These are phyloP conservation scores for Elachura formosa DNA, from an alignment of 2,113 vertebrate species.

Conservation along the genomic window DNA sequence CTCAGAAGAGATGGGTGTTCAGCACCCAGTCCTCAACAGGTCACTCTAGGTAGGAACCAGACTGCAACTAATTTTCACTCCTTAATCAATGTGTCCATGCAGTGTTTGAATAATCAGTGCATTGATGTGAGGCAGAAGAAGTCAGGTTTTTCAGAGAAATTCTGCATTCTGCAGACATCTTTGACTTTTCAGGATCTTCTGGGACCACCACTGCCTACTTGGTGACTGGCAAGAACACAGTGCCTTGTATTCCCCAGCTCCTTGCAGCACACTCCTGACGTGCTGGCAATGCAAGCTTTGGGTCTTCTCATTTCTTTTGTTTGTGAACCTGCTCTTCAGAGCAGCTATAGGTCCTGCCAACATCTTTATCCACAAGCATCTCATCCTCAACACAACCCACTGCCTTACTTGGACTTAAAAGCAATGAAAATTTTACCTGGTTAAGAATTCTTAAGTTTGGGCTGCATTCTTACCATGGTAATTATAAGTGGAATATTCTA, in stretches of 20 bases:
- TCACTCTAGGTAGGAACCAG: background rate
- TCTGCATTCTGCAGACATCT: background rate
- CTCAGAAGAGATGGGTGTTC: background rate
- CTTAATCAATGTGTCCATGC: background rate
- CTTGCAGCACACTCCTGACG: accelerated
- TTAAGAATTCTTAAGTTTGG: constrained; percentile 12
- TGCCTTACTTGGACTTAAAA: constrained; percentile 44
- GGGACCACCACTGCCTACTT: background rate
- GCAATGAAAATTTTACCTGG: constrained; percentile 36
- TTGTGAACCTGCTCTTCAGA: background rate
- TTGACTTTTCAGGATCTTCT: background rate
- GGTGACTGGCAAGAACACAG: background rate
- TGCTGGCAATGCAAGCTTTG: background rate
- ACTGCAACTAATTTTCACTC: background rate
- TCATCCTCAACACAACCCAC: background rate
- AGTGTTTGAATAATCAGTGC: background rate
- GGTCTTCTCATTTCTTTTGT: background rate
- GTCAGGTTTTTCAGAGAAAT: background rate
- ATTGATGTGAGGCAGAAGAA: accelerated
- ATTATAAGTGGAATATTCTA: constrained; percentile 30
- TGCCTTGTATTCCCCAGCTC: background rate
- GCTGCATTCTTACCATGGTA: constrained; percentile 9
- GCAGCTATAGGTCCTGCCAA: background rate
- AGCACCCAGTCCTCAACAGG: background rate
- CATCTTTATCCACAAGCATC: constrained; percentile 6